These are phyloP conservation scores for Drosophila nannoptera DNA, from an alignment of 1,140 invertebrate species.

Conservation along the genomic window DNA sequence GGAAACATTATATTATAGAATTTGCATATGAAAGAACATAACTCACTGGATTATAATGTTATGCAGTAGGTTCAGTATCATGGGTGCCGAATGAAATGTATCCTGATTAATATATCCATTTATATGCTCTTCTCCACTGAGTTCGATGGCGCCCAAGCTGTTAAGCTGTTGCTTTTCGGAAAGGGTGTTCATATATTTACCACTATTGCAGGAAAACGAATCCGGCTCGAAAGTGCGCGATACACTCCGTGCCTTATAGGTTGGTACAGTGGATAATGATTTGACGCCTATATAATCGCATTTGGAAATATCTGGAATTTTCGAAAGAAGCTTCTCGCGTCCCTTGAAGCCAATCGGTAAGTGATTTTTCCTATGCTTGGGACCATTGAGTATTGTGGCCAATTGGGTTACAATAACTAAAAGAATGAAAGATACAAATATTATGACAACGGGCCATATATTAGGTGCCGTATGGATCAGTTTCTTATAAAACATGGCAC, in stretches of 20 bases:
- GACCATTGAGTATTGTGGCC: constrained; percentile 36
- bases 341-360: constrained; percentile 44
- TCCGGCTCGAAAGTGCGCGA: constrained; percentile 19
- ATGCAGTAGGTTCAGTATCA: constrained; percentile 64
- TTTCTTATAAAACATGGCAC: constrained; percentile 71
- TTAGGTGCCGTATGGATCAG: constrained; percentile 66
- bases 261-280: neutral
- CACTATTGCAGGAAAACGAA: constrained; percentile 43
- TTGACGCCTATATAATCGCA: constrained; percentile 56
- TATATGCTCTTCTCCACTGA: constrained; percentile 1
- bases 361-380: constrained; percentile 21
- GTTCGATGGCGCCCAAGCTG: neutral
- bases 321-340: neutral
- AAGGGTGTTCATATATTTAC: constrained; percentile 33
- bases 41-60: constrained; percentile 59
- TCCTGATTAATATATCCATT: constrained; percentile 55
- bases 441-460: constrained; percentile 63
- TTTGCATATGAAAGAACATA: neutral
- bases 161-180: neutral
- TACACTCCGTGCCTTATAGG: neutral
- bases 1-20: no score
- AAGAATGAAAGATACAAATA: constrained; percentile 53
- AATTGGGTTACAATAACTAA: constrained; percentile 49
- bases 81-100: constrained; percentile 62
- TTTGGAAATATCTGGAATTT: constrained; percentile 37